Evolutionary conservation across 37 sponge, comb jelly and placozoan genomes (phyloP).

Genomic region (Crambe crambe): DNA sequence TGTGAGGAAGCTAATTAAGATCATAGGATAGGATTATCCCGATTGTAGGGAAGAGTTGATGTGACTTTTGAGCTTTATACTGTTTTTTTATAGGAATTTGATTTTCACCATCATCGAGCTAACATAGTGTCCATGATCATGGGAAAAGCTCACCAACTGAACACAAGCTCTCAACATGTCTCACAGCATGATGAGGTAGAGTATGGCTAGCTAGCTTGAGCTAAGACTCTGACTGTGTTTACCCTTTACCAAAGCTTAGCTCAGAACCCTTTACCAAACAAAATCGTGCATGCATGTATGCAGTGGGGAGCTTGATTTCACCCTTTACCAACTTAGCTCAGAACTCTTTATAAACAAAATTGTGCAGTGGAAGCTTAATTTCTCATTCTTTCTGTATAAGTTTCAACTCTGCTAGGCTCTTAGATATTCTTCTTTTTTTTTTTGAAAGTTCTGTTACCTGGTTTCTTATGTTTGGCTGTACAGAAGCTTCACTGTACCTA

Average conservation of each 20-base stretch:
- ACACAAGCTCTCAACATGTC: slow-evolving; percentile 12
- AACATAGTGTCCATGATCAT: slow-evolving; percentile 71
- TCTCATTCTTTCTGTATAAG: no score
- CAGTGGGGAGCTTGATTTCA: no score
- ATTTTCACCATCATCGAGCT: slow-evolving; percentile 47
- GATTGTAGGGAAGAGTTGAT: neutral
- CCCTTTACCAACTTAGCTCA: no score
- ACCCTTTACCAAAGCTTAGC: neutral
- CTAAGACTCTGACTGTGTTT: neutral
- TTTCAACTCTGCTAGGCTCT: no score
- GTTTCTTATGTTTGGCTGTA: neutral
- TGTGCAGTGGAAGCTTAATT: no score
- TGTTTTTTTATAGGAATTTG: slow-evolving; percentile 39
- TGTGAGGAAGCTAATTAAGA: slow-evolving; percentile 22
- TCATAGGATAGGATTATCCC: neutral
- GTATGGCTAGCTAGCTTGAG: no score
- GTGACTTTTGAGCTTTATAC: neutral
- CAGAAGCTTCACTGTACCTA: slow-evolving; percentile 66
- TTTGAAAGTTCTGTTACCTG: no score
- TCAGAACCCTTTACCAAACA: no score
- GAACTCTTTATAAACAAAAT: no score
- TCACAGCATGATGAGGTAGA: slow-evolving; percentile 56
- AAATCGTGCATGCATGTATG: no score
- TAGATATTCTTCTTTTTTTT: no score
- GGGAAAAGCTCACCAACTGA: slow-evolving; percentile 9